Evolutionary conservation across 2,797 vertebrate genomes (phyloP).

Genomic region (Setipinna tenuifilis): DNA sequence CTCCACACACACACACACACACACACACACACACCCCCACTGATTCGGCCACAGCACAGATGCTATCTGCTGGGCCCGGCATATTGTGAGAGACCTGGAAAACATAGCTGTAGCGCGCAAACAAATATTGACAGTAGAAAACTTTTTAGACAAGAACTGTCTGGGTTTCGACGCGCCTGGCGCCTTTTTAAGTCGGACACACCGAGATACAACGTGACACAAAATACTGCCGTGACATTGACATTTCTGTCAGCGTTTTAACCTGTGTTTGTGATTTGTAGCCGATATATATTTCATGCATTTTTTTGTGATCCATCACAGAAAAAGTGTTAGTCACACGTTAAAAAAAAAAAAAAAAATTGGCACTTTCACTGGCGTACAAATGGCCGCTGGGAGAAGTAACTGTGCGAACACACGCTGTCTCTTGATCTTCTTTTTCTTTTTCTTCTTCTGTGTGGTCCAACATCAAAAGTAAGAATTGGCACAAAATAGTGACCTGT

Average conservation of each 20-base stretch:
- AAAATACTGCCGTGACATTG: constrained; percentile 21
- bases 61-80: constrained; percentile 52
- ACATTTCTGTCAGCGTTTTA: neutral
- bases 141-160: constrained; percentile 32
- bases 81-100: constrained; percentile 52
- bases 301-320: constrained; percentile 24
- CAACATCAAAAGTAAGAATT: neutral
- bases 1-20: too few species aligned
- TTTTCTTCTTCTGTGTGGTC: neutral
- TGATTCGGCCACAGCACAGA: constrained; percentile 47
- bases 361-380: neutral
- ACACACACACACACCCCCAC: too few species aligned
- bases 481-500: neutral
- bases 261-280: constrained; percentile 11
- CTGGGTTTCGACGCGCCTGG: neutral
- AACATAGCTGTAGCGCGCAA: constrained; percentile 47
- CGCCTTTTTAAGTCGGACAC: neutral
- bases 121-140: constrained; percentile 51
- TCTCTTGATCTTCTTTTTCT: neutral
- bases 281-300: constrained; percentile 9
- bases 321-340: neutral
- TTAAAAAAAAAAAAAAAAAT: neutral
- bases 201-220: constrained; percentile 5
- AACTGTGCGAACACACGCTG: neutral
- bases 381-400: neutral